These are phyloP conservation scores for Meloidogyne chitwoodi DNA, from an alignment of 1,140 invertebrate genomes.

Conservation along the genomic window DNA sequence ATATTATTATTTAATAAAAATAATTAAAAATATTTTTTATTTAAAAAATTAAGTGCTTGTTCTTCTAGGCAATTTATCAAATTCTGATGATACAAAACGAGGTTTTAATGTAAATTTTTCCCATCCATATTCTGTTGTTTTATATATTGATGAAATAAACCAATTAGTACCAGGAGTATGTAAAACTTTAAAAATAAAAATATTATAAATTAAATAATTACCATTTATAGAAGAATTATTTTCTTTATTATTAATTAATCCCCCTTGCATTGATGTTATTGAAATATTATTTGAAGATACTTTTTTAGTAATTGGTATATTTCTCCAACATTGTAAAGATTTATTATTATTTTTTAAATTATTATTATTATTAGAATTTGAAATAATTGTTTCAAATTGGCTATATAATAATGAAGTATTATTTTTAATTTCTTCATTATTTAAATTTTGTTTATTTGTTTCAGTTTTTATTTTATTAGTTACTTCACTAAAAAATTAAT, in stretches of 20 bases:
- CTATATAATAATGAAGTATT: neutral
- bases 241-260: neutral
- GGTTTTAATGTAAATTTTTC: constrained; percentile 9
- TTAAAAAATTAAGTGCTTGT: neutral
- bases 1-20: too few relatives aligned
- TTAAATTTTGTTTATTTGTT: neutral
- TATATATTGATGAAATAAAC: constrained; percentile 17
- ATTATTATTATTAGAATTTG: neutral
- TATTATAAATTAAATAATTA: neutral
- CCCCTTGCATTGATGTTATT: constrained; percentile 4
- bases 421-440: neutral
- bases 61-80: neutral
- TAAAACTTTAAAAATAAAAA: neutral
- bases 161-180: constrained; percentile 13
- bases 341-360: neutral
- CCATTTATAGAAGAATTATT: neutral
- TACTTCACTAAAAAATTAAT: neutral
- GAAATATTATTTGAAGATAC: too few relatives aligned
- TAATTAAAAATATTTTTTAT: neutral
- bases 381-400: neutral
- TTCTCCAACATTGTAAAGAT: neutral
- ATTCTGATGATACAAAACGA: neutral
- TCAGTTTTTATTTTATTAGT: neutral
- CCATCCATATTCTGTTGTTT: constrained; percentile 15
- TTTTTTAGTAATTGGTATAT: neutral